Conservation (phyloP, 2,888 invertebrate genomes). For the Abscondita cerata region DNA sequence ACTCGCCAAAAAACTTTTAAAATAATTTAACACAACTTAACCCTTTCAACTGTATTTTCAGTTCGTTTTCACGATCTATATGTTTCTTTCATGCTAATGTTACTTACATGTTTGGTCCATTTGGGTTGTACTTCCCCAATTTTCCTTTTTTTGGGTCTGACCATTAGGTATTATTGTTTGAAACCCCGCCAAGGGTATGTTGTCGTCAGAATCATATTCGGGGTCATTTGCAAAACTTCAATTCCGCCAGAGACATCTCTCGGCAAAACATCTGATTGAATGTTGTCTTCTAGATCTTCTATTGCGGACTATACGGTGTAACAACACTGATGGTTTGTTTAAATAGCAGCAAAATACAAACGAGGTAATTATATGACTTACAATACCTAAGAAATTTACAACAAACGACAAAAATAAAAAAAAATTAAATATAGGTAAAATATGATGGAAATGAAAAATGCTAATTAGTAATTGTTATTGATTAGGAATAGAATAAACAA, state of each 20-base stretch:
- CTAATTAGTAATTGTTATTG: background rate
- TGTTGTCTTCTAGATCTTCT: background rate
- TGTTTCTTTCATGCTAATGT: no score
- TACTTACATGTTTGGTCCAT: background rate
- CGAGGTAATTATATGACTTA: background rate
- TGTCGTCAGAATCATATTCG: background rate
- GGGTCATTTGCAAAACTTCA: background rate
- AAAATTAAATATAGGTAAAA: background rate
- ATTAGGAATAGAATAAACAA: constrained; percentile 1
- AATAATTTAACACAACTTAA: no score
- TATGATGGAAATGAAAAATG: background rate
- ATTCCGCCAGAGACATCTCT: background rate
- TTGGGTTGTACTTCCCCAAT: background rate
- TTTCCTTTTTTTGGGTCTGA: background rate
- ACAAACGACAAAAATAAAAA: background rate
- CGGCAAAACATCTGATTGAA: background rate
- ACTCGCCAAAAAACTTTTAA: no score
- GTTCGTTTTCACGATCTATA: no score
- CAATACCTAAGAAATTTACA: background rate
- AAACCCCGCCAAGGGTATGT: background rate
- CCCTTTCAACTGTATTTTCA: no score
- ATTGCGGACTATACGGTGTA: background rate
- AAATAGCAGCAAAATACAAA: background rate
- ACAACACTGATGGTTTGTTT: background rate
- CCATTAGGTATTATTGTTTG: background rate